These are phyloP conservation scores for Myopa tessellatipennis DNA, from an alignment of 2,888 invertebrate genomes.

Conservation along the genomic window DNA sequence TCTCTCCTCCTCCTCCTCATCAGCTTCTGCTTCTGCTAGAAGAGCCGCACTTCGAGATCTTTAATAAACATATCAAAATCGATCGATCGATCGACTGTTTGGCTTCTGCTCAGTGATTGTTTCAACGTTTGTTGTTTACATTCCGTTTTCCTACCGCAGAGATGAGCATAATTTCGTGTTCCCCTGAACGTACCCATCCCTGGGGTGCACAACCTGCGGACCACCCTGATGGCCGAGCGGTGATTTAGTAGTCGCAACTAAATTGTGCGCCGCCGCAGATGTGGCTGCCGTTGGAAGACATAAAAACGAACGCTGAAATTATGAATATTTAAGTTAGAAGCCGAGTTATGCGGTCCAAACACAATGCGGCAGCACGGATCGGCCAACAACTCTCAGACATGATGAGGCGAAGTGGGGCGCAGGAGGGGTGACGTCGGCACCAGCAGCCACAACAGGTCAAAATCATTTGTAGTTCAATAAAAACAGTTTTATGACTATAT, in stretches of 20 bases:
- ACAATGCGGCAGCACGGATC: slow-evolving; percentile 34
- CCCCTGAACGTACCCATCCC: not conserved
- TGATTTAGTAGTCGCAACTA: slow-evolving; percentile 40
- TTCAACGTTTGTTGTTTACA: slow-evolving; percentile 26
- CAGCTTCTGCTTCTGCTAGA: not conserved
- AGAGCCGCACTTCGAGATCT: slow-evolving; percentile 37
- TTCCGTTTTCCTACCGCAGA: slow-evolving; percentile 9
- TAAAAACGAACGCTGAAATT: slow-evolving; percentile 41
- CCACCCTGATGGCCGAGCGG: slow-evolving; percentile 40
- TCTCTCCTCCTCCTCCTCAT: not conserved
- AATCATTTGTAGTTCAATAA: slow-evolving; percentile 66
- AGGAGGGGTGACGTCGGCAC: not conserved
- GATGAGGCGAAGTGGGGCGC: not conserved
- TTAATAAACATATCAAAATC: slow-evolving; percentile 53
- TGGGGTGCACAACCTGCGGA: slow-evolving; percentile 32
- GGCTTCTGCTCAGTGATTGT: slow-evolving; percentile 20
- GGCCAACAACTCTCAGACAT: not conserved
- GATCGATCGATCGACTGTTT: slow-evolving; percentile 42
- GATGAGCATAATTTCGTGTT: slow-evolving; percentile 31
- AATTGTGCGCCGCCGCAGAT: slow-evolving; percentile 24
- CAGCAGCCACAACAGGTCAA: slow-evolving; percentile 47
- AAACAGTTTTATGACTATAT: slow-evolving; percentile 64
- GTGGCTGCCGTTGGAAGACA: slow-evolving; percentile 3
- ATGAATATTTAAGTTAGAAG: slow-evolving; percentile 60
- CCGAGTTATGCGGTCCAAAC: slow-evolving; percentile 32